Base-by-base conservation (phyloP, 2,113 vertebrate genomes). In the Oreochromis tanganicae region DNA sequence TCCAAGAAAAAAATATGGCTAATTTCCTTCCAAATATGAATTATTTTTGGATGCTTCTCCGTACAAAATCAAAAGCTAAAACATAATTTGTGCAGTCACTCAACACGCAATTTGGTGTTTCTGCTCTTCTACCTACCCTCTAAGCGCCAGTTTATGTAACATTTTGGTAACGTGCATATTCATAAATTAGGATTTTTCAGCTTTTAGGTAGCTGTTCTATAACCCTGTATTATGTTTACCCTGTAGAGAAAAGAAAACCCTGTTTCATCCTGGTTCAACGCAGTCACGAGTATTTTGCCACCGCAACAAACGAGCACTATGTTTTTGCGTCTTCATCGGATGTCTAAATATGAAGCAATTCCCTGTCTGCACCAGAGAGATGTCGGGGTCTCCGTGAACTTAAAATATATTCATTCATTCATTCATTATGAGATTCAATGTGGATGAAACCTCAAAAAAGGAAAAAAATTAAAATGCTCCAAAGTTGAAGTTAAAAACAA, bases 221-320 rank as follows among this genome's bases (percentile, higher is more conserved):
- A 93, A 95, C 95, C 93, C 95, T 95, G 95, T 93, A 75, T 90
- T 88, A 13, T 92, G 85, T 90, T 93, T 94, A 95, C 94, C 95
- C 95, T 95, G 94, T 95, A 88, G 80, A 52, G 73, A 78, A 85
- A 85, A 82, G n/a, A 83, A 87, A 82, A 96, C 94, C 93, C 94
- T 94, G 91, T 57, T 66, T 12, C 38, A 17, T 50, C 55, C 61
- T 80, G 41, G 10, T 12, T 24, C 59, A 36, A 27, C 27, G 29
- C 29, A 66, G 36, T 66, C 14, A 32, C 73, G n/a, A 7, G 56
- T 59, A 86, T 57, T 75, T 80, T 85, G 80, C 75, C 48, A 81
- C 84, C 55, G 27, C 52, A 29, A 34, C 50, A 46, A 66, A 14
- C 8, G 27, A 55, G 56, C 83, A 11, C 43, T 32, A 3, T 41